Base-by-base conservation (phyloP, 92 coral and sea anemone genomes). In the Porites cylindrica region DNA sequence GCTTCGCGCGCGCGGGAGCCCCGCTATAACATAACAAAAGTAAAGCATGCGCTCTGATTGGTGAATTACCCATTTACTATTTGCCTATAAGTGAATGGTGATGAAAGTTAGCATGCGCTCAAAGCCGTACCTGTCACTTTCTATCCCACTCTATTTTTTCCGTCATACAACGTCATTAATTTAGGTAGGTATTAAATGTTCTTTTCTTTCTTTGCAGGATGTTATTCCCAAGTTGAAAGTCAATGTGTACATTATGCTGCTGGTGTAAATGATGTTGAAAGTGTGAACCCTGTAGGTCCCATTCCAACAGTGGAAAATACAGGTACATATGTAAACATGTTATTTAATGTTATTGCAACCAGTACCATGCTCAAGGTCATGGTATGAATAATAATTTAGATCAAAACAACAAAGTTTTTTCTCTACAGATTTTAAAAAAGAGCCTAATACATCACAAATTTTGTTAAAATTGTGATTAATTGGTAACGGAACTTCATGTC, bases 281-380 rank as follows among this genome's bases (percentile, higher is more conserved):
- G 63, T 58, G 63, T 58, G 63, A 58, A 58, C 63, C 63, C 63
- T 58, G 63, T 58, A 58, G 63, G 63, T 58, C 63, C 63, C 63
- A 58, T 58, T 58, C 2, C 63, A 58, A 58, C 63, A 58, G 63
- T 58, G 63, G 63, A 58, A 58, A 58, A 58, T 58, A 58, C 63
- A 58, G 63, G 63, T 58, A 58, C 63, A 58, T 58, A 58, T 58
- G 63, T 58, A 58, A 58, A 58, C 63, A 58, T 58, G 63, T 1
- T 58, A 58, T 58, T 58, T 58, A 24, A 24, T 24, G 26, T 24
- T 58, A 58, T 58, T 58, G 63, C 63, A 58, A 58, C 63, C 63
- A 58, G 63, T 58, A 58, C 63, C 63, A 58, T 58, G 63, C 63
- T 58, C 63, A 58, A 58, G 63, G 63, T 58, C 63, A 58, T 58